Evolutionary conservation across 2,888 invertebrate genomes (phyloP), one percentile per base, ranked within the genome.

Genomic region (Trisateles emortualis): DNA sequence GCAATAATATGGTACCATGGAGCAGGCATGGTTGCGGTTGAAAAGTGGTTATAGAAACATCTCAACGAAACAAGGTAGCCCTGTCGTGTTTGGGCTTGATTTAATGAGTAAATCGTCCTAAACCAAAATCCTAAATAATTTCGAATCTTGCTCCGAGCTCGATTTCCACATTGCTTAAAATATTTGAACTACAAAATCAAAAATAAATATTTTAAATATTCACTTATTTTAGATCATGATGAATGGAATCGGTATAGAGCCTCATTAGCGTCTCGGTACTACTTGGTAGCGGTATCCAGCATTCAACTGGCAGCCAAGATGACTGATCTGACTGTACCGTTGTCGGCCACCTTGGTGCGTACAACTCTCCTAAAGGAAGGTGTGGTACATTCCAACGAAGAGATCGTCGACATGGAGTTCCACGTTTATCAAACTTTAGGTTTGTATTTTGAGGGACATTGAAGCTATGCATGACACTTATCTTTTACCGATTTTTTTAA

Each of bases 271-370:
- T 9, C 36, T 0, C 64, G 64, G 2, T 39, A 82, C 3, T 73
- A 76, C 0, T 53, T 86, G 4, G 40, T 81, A 14, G 74, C 82
- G 26, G 74, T 74, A 3, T 74, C 82, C 0, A 81, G 86, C 50
- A 64, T 84, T 0, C 78, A 78, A 51, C 67, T 88, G 6, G 79
- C 82, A 0, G 77, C 79, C 0, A 88, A 88, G 58, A 87, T 86
- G 81, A 61, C 47, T 26, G 72, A 74, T 11, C 48, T 74, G 0
- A 52, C 69, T 3, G 36, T 63, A 1, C 53, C 54, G 1, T 45
- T 76, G n/a, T 62, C 56, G 1, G 67, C 78, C 0, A 66, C 52
- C 0, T 19, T 61, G 0, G 64, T 84, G 1, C 68, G 76, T 3
- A 24, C 54, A 1, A 58, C 61, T 3, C 64, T 87, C 0, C n/a